Conservation (phyloP, 2,797 vertebrate genomes). For the Perodicticus potto region DNA sequence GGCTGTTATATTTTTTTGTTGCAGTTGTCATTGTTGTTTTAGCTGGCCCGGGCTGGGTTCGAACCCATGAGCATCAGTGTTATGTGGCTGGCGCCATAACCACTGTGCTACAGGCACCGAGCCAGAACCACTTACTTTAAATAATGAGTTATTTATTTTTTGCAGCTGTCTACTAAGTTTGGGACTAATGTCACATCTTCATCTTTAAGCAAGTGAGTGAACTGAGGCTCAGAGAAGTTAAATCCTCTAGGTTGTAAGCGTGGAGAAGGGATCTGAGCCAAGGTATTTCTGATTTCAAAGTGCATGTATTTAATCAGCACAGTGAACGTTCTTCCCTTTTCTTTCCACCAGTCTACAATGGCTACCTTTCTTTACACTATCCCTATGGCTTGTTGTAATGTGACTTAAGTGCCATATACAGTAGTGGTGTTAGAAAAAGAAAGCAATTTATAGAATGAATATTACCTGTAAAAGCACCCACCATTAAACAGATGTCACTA, state of each 20-base stretch:
- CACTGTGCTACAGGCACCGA: too few relatives aligned
- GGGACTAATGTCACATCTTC: neutral
- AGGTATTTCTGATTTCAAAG: neutral
- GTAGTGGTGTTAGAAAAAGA: neutral
- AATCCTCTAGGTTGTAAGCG: neutral
- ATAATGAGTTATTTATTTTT: slow-evolving; percentile 25
- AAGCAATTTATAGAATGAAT: neutral
- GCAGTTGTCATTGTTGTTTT: too few relatives aligned
- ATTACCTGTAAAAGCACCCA: neutral
- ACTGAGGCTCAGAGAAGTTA: neutral
- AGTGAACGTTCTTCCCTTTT: neutral
- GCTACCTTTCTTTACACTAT: neutral
- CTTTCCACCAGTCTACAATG: neutral
- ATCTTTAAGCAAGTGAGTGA: slow-evolving; percentile 26
- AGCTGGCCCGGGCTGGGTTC: too few relatives aligned
- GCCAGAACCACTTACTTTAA: slow-evolving; percentile 28
- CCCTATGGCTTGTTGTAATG: neutral
- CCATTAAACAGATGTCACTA: neutral
- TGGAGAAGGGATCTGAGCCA: neutral
- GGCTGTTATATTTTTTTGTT: too few relatives aligned
- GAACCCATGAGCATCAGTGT: too few relatives aligned
- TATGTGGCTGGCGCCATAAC: too few relatives aligned
- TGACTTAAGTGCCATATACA: neutral
- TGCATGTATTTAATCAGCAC: neutral
- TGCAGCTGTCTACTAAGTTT: neutral